phyloP scores from a whole-genome alignment of 1,140 invertebrate species.

The Ostrea edulis region DNA sequence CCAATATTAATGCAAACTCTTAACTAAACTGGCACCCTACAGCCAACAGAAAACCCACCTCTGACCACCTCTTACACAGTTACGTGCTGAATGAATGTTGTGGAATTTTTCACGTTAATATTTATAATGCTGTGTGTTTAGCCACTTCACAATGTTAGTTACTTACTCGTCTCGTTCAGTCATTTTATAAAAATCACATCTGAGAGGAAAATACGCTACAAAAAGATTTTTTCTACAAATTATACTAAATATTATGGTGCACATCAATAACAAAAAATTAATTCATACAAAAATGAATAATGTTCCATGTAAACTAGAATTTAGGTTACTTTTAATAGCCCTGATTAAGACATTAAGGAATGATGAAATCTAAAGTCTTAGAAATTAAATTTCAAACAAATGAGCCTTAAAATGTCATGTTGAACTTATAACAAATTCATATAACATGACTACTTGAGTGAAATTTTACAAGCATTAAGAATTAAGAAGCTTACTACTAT shows the following conservation, averaged over 20 bases:
- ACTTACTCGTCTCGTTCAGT: neutral
- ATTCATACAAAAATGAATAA: neutral
- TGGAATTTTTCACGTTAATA: too few species aligned
- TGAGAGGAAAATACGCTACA: neutral
- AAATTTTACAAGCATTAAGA: neutral
- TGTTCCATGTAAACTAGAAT: neutral
- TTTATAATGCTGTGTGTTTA: neutral
- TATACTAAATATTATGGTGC: neutral
- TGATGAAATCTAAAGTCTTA: neutral
- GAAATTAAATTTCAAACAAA: neutral
- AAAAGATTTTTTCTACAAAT: neutral
- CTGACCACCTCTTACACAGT: neutral
- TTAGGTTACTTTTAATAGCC: neutral
- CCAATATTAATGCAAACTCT: neutral
- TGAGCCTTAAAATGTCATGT: neutral
- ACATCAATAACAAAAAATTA: neutral
- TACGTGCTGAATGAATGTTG: conserved; percentile 6
- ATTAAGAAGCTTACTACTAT: neutral
- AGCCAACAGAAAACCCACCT: neutral
- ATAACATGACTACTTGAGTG: neutral
- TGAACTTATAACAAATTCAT: neutral
- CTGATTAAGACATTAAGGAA: neutral
- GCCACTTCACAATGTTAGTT: neutral
- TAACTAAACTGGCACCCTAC: neutral
- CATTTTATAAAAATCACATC: conserved; percentile 27